Evolutionary conservation across 92 coral and sea anemone genomes (phyloP).

Genomic region (Actinernus sp.): DNA sequence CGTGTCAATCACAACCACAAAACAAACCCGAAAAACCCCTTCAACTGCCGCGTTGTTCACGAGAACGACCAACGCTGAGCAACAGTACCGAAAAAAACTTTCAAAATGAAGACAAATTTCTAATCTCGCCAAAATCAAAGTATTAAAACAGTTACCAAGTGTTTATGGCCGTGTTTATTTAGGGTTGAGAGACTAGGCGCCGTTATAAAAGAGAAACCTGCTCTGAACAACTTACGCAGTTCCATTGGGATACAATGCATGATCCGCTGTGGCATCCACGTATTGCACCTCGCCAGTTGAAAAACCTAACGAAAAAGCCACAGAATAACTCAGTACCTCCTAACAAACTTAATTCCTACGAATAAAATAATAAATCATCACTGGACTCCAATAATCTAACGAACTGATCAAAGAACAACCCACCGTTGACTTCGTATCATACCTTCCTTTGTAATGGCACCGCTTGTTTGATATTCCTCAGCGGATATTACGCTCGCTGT

Average conservation of each 20-base stretch:
- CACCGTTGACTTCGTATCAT: too few relatives aligned
- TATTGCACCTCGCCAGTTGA: constrained; percentile 91
- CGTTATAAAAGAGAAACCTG: too few relatives aligned
- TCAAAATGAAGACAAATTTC: too few relatives aligned
- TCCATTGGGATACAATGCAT: constrained; percentile 88
- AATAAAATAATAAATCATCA: too few relatives aligned
- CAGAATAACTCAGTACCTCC: neutral
- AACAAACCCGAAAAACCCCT: constrained; percentile 67
- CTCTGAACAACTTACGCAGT: constrained; percentile 90
- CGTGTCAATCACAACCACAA: constrained; percentile 77
- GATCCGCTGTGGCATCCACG: constrained; percentile 89
- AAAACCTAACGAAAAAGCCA: constrained; percentile 64
- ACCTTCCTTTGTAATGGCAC: constrained; percentile 79
- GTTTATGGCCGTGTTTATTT: too few relatives aligned
- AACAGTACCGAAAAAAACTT: constrained; percentile 1
- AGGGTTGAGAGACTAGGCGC: too few relatives aligned
- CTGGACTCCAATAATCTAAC: too few relatives aligned
- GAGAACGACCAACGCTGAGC: constrained; percentile 11
- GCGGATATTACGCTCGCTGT: constrained; percentile 81
- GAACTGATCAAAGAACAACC: too few relatives aligned
- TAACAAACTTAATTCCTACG: too few relatives aligned
- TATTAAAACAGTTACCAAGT: too few relatives aligned
- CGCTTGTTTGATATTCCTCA: constrained; percentile 79
- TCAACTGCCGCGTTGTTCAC: constrained; percentile 34
- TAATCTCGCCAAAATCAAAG: too few relatives aligned